Evolutionary conservation across 2,797 vertebrate genomes (phyloP).

Genomic region (Poecilia velifera): DNA sequence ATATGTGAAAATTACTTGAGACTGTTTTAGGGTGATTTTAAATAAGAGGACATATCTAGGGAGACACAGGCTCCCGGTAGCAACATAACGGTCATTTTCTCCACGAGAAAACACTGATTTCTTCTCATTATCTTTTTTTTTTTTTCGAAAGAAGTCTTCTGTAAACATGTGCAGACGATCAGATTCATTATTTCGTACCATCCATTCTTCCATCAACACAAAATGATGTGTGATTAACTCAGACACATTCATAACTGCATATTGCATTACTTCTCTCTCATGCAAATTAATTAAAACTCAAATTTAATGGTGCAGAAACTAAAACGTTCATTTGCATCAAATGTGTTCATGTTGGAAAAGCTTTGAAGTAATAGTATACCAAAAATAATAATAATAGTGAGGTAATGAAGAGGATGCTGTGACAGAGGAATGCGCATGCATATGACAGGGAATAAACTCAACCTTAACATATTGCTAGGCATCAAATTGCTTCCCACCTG

Average conservation of each 20-base stretch:
- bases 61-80: constrained; percentile 28
- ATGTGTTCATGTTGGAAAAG: not conserved
- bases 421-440: not conserved
- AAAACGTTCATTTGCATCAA: not conserved
- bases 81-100: constrained; percentile 45
- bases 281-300: not conserved
- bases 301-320: not conserved
- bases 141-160: not conserved
- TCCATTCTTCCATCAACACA: not conserved
- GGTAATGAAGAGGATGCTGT: not conserved
- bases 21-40: constrained; percentile 35
- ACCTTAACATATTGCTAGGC: not conserved
- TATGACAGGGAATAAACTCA: not conserved
- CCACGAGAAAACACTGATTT: constrained; percentile 53
- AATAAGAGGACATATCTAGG: constrained; percentile 42
- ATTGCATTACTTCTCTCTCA: not conserved
- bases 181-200: not conserved
- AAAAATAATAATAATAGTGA: not conserved
- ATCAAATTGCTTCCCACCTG: not conserved
- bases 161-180: not conserved
- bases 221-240: not conserved
- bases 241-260: not conserved
- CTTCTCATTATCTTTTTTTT: constrained; percentile 21
- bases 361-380: not conserved
- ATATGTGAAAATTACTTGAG: constrained; percentile 1